Base-by-base conservation (phyloP, 1,140 invertebrate genomes). In the Delia radicum region DNA sequence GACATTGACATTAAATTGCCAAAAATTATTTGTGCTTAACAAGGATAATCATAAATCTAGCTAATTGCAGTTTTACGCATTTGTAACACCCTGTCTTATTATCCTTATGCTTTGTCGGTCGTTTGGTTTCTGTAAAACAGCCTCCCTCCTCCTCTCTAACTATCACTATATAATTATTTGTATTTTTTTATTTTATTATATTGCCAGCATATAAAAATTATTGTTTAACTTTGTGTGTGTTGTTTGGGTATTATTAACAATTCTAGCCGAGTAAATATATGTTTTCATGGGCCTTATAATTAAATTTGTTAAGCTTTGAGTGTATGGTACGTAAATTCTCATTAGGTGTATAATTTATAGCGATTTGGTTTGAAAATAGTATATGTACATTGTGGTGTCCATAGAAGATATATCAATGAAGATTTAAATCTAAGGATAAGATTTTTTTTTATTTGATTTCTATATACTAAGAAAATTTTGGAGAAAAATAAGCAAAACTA, bases 11-110 rank as follows among this genome's bases (percentile, higher is more conserved):
- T 83, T 82, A 81, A 80, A 81, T 77, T 46, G 37, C 24, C 37
- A 80, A 82, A 83, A 82, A 83, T 84, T 82, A 84, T 84, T 83
- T 81, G 81, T 78, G 78, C 80, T 82, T 84, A 84, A 84, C 83
- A 83, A 80, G 82, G 83, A 84, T 84, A 84, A 84, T 84, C 81
- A 84, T 84, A 84, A 84, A 84, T 84, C 82, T 84, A 79, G 80
- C 81, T 84, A 84, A 84, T 84, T 84, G 80, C 83, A 81, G 77
- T 83, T 82, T 37, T 69, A 69, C 65, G 65, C 29, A 69, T 69
- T 69, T 69, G 29, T n/a, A 69, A 69, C 65, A 33, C 65, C 65
- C 65, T 26, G 15, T 29, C 62, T 13, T n/a, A 28, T 29, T 65
- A 27, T 2, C 62, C 62, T 65, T 29, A 6, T 55, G 10, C 48